These are phyloP conservation scores for Trichomycterus rosablanca DNA, from an alignment of 2,113 vertebrate genomes.

Conservation along the genomic window DNA sequence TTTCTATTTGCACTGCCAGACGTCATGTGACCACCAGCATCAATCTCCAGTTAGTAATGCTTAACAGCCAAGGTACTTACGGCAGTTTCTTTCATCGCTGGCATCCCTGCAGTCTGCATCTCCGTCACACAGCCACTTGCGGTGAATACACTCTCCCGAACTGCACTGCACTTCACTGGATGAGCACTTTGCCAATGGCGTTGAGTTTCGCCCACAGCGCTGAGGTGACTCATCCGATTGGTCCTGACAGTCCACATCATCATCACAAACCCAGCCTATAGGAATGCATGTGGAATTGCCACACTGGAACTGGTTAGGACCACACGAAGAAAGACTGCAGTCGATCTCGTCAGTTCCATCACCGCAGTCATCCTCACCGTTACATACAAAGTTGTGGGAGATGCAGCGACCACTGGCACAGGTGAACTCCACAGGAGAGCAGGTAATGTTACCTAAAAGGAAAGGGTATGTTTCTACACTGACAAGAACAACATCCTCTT, in stretches of 20 bases:
- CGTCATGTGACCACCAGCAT: too few relatives aligned
- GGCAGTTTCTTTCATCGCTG: conserved; percentile 92
- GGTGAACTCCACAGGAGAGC: conserved; percentile 86
- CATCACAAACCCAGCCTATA: conserved; percentile 86
- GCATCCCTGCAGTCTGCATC: conserved; percentile 92
- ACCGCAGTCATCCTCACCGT: conserved; percentile 90
- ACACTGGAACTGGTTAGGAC: conserved; percentile 85
- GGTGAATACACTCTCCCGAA: conserved; percentile 92
- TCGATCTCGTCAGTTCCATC: conserved; percentile 86
- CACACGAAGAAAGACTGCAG: conserved; percentile 82
- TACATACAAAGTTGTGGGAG: conserved; percentile 89
- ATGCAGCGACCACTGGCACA: conserved; percentile 87
- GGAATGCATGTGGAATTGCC: conserved; percentile 86
- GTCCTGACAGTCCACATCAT: conserved; percentile 90
- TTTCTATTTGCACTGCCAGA: too few relatives aligned
- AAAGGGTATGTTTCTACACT: neutral
- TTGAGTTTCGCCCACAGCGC: conserved; percentile 83
- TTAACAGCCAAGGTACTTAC: conserved; percentile 76
- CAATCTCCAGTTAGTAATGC: too few relatives aligned
- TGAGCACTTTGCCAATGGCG: conserved; percentile 74
- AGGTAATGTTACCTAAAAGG: conserved; percentile 83
- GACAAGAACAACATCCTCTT: neutral
- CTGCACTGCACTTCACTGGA: conserved; percentile 81
- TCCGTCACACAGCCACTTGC: conserved; percentile 94
- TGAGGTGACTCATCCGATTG: conserved; percentile 85